A percentile compares a stretch with the other conserved stretches of the same genome.
These are phyloP conservation scores for Caenorhabditis sulstoni DNA, from an alignment of 2,888 invertebrate species.

Conservation along the genomic window DNA sequence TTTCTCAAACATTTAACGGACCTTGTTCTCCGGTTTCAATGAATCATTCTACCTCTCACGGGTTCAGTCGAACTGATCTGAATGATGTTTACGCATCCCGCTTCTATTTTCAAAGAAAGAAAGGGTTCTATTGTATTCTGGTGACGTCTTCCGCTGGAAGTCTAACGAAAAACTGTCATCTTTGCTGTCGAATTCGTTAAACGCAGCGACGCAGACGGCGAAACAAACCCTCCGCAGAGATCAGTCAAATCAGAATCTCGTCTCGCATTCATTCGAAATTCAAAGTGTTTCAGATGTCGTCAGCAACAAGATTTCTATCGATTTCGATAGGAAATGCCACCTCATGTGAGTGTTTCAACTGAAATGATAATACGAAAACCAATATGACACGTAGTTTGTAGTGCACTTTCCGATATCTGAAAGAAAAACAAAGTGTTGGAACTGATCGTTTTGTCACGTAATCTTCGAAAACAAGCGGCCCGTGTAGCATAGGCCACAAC, in stretches of 20 bases:
- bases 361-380: too few relatives aligned
- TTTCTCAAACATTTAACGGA: conserved; percentile 5
- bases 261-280: conserved; percentile 5
- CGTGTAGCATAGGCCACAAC: conserved; percentile 1
- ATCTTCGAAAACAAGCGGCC: conserved; percentile 2
- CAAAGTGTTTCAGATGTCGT: conserved; percentile 45
- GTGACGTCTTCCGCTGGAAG: conserved; percentile 30
- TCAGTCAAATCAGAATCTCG: conserved; percentile 43
- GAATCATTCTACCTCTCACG: conserved; percentile 17
- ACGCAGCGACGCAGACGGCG: conserved; percentile 39
- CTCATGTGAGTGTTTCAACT: conserved; percentile 30
- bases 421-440: too few relatives aligned
- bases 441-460: too few relatives aligned
- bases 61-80: conserved; percentile 17
- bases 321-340: conserved; percentile 29
- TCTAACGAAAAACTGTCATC: conserved; percentile 37
- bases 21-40: conserved; percentile 25
- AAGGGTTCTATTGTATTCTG: conserved; percentile 1
- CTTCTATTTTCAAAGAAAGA: conserved; percentile 4
- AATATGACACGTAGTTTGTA: too few relatives aligned
- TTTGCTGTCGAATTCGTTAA: conserved; percentile 55
- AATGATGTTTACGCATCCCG: conserved; percentile 34
- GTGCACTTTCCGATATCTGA: too few relatives aligned
- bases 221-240: conserved; percentile 26
- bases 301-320: conserved; percentile 24